These are phyloP conservation scores for Aelia acuminata DNA, from an alignment of 2,888 invertebrate genomes.

Conservation along the genomic window DNA sequence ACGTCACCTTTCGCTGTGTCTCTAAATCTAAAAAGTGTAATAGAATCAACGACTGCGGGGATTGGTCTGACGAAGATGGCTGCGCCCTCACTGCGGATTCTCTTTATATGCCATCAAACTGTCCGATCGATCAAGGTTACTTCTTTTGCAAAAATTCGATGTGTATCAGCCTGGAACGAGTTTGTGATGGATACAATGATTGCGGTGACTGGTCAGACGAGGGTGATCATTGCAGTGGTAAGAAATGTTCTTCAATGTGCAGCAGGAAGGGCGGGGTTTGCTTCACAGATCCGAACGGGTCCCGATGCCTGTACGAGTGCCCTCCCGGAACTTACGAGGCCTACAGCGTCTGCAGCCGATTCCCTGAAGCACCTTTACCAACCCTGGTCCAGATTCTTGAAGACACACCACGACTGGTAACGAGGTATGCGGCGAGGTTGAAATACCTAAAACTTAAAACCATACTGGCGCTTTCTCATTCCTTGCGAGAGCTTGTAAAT, in stretches of 20 bases:
- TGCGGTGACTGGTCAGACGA: conserved; percentile 40
- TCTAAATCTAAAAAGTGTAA: no score
- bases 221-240: background rate
- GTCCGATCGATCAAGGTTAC: background rate
- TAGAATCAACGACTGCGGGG: no score
- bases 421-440: background rate
- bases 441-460: conserved; percentile 3
- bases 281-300: background rate
- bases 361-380: background rate
- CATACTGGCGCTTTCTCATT: background rate
- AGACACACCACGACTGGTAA: background rate
- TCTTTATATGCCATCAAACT: background rate
- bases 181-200: background rate
- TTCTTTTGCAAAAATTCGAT: conserved; percentile 29
- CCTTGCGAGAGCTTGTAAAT: background rate
- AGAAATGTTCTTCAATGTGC: background rate
- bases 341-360: background rate
- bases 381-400: background rate
- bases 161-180: background rate
- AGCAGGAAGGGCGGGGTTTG: background rate
- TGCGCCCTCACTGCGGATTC: no score
- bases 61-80: no score
- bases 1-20: no score
- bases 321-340: conserved; percentile 33
- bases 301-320: conserved; percentile 6